Base-by-base conservation (phyloP, 1,140 invertebrate species). In the Philaenus spumarius region DNA sequence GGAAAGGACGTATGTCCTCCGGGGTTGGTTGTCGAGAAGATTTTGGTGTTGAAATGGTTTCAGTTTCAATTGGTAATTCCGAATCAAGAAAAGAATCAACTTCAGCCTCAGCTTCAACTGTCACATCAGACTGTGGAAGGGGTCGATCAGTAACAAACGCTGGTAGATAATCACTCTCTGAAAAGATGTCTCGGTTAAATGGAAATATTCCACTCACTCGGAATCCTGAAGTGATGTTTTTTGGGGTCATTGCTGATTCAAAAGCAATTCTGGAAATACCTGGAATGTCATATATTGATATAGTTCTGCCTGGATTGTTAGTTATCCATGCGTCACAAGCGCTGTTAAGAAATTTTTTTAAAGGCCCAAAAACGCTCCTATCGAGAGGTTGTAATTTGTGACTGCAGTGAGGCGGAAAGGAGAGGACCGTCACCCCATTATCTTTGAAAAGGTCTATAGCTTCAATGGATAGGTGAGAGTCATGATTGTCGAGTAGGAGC, bases 301-400 rank as follows among this genome's bases (percentile, higher is more conserved):
- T 30, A 23, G 62, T 46, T 40, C 55, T 58, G 9, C 61, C 42
- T 30, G 51, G 59, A 39, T 65, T 63, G 14, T 14, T 20, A 12
- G 45, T 14, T 6, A 63, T 56, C 56, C 52, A 62, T 4, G 48
- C 45, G 24, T 34, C 42, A n/a, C 53, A 17, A 26, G 15, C 51
- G 11, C 42, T 40, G 30, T 55, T 20, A 57, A 42, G 64, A 19
- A 24, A 63, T 1, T 12, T 60, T 51, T 66, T 63, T 9, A 59
- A 55, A 15, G 60, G 54, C 11, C 54, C 59, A 45, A 59, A 60
- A 42, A 48, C 60, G n/a, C 59, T 17, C 12, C 56, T 12, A 34
- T 74, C 75, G 2, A 79, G 61, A 11, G 77, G 76, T 58, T 78
- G 76, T 51, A 78, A 64, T 62, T 71, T 72, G 64, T 77, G 70